These are phyloP conservation scores for Chascanopsetta lugubris DNA, from an alignment of 2,113 vertebrate genomes.

Conservation along the genomic window DNA sequence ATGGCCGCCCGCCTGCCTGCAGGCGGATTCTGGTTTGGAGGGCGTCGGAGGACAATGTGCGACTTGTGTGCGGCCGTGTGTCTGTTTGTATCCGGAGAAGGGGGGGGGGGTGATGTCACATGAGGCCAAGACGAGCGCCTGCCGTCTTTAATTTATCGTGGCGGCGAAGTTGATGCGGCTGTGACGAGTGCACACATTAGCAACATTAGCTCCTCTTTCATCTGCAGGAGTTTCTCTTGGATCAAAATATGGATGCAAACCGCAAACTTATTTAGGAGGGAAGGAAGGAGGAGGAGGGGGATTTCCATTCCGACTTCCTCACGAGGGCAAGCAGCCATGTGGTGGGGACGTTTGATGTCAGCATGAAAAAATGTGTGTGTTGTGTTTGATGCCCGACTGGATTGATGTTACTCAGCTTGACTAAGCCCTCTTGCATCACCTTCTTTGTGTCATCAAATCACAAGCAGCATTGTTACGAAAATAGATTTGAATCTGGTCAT, in stretches of 20 bases:
- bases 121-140: constrained; percentile 58
- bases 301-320: constrained; percentile 66
- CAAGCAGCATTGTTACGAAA: constrained; percentile 2
- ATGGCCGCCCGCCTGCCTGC: constrained; percentile 51
- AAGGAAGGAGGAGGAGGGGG: constrained; percentile 38
- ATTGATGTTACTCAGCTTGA: constrained; percentile 40
- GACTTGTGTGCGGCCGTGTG: constrained; percentile 56
- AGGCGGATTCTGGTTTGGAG: constrained; percentile 65
- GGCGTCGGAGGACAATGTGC: constrained; percentile 64
- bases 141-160: constrained; percentile 73
- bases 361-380: constrained; percentile 64
- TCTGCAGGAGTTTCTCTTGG: constrained; percentile 64
- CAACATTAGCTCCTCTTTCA: constrained; percentile 71
- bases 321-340: constrained; percentile 60
- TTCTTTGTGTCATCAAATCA: constrained; percentile 20
- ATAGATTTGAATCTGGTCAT: constrained; percentile 2
- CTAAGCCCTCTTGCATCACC: constrained; percentile 38
- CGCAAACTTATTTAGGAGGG: constrained; percentile 63
- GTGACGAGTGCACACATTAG: constrained; percentile 71
- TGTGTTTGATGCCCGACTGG: constrained; percentile 43
- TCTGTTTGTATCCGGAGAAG: constrained; percentile 48
- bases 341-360: constrained; percentile 70
- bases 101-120: constrained; percentile 61
- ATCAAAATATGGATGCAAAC: constrained; percentile 63
- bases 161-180: constrained; percentile 67